phyloP scores from a whole-genome alignment of 2,888 invertebrate genomes.

The Pardosa pseudoannulata region DNA sequence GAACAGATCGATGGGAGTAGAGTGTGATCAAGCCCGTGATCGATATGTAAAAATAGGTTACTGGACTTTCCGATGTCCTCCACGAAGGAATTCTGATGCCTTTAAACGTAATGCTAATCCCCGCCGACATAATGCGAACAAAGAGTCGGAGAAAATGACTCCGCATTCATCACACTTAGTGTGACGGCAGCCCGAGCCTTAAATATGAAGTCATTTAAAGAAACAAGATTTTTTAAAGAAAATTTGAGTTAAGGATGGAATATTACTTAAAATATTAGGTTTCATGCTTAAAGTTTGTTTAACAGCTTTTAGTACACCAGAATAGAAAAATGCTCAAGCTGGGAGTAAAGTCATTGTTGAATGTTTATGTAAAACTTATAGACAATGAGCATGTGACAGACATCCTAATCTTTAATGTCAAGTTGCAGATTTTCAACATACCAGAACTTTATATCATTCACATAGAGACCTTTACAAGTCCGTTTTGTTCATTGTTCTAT shows the following conservation, averaged over 20 bases:
- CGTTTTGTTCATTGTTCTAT: too few species aligned
- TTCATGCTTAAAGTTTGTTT: too few species aligned
- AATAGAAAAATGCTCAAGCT: too few species aligned
- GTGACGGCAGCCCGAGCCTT: neutral
- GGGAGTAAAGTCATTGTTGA: too few species aligned
- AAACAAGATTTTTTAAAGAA: conserved; percentile 16
- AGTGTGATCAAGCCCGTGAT: conserved; percentile 37
- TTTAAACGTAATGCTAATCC: conserved; percentile 67
- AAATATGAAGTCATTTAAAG: conserved; percentile 33
- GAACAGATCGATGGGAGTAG: conserved; percentile 46
- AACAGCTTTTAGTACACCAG: too few species aligned
- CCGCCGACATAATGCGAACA: conserved; percentile 40
- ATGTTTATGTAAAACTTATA: too few species aligned
- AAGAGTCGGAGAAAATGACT: conserved; percentile 42
- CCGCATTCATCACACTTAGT: conserved; percentile 44
- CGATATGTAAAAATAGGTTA: conserved; percentile 71
- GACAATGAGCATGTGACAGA: too few species aligned
- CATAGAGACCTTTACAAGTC: too few species aligned
- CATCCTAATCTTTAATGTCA: too few species aligned
- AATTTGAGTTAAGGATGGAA: neutral
- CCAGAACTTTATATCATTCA: too few species aligned
- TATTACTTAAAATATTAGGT: neutral
- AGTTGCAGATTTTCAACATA: too few species aligned
- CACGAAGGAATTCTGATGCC: conserved; percentile 38
- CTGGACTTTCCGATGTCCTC: conserved; percentile 64